A percentile compares a stretch with the other conserved stretches of the same genome.
phyloP scores from a whole-genome alignment of 1,140 invertebrate species.

The Hormaphis cornu region DNA sequence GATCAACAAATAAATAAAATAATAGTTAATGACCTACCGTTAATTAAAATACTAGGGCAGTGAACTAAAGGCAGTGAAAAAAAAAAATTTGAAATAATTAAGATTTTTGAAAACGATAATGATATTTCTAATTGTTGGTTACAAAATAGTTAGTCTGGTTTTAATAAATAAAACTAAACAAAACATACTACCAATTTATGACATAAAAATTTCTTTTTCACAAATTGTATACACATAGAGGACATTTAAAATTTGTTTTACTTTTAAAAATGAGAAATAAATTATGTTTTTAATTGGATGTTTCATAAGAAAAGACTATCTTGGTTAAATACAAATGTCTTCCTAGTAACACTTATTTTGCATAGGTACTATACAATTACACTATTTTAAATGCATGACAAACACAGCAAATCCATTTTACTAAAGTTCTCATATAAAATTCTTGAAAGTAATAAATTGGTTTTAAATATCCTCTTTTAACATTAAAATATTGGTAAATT shows the following conservation, averaged over 20 bases:
- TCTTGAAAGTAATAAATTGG: not conserved
- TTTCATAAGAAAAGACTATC: not conserved
- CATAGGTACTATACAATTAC: too few relatives aligned
- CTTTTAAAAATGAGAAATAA: not conserved
- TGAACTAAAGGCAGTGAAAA: conserved; percentile 29
- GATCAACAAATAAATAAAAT: not conserved
- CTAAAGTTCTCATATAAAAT: too few relatives aligned
- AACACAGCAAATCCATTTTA: too few relatives aligned
- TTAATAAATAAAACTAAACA: not conserved
- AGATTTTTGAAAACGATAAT: not conserved
- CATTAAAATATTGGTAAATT: not conserved
- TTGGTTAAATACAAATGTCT: too few relatives aligned
- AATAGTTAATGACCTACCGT: not conserved
- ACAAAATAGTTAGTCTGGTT: not conserved
- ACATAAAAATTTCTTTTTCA: not conserved
- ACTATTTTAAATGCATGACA: too few relatives aligned
- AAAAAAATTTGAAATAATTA: conserved; percentile 13
- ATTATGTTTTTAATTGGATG: not conserved
- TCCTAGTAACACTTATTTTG: too few relatives aligned
- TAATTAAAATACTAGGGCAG: conserved; percentile 20
- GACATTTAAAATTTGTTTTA: not conserved
- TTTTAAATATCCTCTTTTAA: not conserved
- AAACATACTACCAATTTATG: not conserved
- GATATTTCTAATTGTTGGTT: not conserved
- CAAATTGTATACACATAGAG: not conserved